Percentiles rank a stretch among this genome's conserved stretches.
Evolutionary conservation across 2,113 vertebrate species (phyloP).

Genomic region (Spermophilus dauricus): DNA sequence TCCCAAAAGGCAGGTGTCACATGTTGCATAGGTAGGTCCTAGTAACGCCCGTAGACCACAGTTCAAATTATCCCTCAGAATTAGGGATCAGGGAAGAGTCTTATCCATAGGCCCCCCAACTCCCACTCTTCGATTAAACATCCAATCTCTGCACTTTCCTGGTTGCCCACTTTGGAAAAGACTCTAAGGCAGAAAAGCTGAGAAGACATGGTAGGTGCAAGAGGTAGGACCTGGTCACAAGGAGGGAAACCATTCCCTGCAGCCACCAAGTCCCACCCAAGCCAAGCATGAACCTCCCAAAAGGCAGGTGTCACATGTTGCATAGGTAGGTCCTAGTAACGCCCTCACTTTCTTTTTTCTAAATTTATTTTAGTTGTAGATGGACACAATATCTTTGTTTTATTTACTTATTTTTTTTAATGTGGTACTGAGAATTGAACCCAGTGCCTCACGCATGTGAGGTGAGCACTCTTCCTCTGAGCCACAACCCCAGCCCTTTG

Average conservation of each 20-base stretch:
- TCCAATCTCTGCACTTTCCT: background rate
- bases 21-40: background rate
- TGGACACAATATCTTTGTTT: no score
- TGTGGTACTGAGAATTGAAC: no score
- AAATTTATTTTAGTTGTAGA: no score
- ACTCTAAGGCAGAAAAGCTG: background rate
- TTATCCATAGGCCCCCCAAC: background rate
- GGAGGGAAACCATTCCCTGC: rapidly evolving
- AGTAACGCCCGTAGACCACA: background rate
- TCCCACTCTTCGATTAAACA: background rate
- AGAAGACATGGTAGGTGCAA: rapidly evolving
- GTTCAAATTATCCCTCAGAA: background rate
- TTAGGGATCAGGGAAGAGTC: rapidly evolving
- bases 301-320: rapidly evolving
- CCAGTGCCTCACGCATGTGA: no score
- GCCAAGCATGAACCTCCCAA: background rate
- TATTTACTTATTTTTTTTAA: no score
- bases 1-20: rapidly evolving
- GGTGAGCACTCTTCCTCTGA: no score
- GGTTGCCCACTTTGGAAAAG: background rate
- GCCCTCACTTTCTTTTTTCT: background rate
- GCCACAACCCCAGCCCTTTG: no score
- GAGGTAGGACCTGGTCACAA: background rate
- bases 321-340: background rate
- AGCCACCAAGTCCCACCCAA: background rate